Evolutionary conservation across 2,113 vertebrate species (phyloP).

Genomic region (Cyanoderma ruficeps): DNA sequence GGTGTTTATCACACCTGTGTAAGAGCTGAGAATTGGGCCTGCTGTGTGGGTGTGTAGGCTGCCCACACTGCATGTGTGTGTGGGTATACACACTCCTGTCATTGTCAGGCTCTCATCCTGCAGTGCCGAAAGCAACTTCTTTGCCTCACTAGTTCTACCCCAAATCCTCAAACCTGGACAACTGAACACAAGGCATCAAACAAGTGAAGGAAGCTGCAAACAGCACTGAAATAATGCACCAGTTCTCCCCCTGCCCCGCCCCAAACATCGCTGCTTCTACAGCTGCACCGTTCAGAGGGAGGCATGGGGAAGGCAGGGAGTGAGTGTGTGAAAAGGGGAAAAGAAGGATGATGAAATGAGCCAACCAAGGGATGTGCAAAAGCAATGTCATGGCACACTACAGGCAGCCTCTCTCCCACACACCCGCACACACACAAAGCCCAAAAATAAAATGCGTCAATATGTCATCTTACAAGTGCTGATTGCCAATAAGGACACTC

Average conservation of each 20-base stretch:
- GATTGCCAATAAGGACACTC: conserved; percentile 79
- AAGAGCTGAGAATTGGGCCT: neutral
- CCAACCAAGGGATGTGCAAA: conserved; percentile 64
- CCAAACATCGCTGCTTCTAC: neutral
- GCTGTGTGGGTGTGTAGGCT: neutral
- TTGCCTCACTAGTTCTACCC: neutral
- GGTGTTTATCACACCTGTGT: neutral
- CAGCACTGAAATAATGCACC: conserved; percentile 10
- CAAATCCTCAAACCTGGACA: neutral
- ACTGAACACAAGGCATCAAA: neutral
- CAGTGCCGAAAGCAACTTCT: conserved; percentile 34
- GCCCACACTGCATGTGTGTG: neutral
- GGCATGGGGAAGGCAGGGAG: neutral
- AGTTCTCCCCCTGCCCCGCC: neutral
- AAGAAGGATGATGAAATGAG: conserved; percentile 34
- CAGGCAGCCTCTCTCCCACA: conserved; percentile 36
- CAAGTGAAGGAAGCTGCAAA: conserved; percentile 5
- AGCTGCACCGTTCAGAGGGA: neutral
- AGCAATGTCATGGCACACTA: conserved; percentile 51
- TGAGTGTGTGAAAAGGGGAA: neutral
- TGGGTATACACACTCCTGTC: neutral
- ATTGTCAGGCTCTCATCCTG: neutral
- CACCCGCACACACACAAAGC: conserved; percentile 36
- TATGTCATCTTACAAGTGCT: conserved; percentile 70
- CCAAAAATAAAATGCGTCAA: conserved; percentile 65